Conservation (phyloP, 2,113 vertebrate genomes). For the Cavia aperea region DNA sequence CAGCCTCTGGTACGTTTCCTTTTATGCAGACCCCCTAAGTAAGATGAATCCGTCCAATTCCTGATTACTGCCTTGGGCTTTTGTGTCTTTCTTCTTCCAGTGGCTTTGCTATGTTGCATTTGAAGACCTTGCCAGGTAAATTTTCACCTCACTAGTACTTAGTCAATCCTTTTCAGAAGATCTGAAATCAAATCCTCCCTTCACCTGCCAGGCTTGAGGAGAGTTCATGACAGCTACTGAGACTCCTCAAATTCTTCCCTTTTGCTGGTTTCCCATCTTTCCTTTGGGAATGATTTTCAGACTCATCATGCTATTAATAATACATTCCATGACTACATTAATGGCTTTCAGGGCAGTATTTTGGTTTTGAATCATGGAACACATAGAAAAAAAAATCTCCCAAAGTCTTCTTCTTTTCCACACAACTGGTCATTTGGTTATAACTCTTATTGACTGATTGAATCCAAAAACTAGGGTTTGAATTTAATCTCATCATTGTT, state of each 20-base stretch:
- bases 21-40: background rate
- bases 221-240: background rate
- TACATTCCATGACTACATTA: background rate
- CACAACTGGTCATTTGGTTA: rapidly evolving
- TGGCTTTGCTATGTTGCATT: background rate
- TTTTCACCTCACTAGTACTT: background rate
- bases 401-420: background rate
- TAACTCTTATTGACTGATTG: background rate
- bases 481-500: background rate
- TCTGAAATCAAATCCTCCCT: background rate
- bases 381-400: background rate
- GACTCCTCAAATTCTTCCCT: background rate
- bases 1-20: background rate
- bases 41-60: background rate
- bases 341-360: background rate
- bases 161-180: background rate
- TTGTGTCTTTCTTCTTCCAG: background rate
- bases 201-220: background rate
- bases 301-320: background rate
- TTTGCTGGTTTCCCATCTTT: background rate
- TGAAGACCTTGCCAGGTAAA: background rate
- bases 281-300: background rate
- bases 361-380: conserved; percentile 12
- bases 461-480: background rate
- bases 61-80: background rate